Evolutionary conservation across 2,888 invertebrate species (phyloP), one percentile per base, ranked within the genome.

Genomic region (Drosophila prostipennis): DNA sequence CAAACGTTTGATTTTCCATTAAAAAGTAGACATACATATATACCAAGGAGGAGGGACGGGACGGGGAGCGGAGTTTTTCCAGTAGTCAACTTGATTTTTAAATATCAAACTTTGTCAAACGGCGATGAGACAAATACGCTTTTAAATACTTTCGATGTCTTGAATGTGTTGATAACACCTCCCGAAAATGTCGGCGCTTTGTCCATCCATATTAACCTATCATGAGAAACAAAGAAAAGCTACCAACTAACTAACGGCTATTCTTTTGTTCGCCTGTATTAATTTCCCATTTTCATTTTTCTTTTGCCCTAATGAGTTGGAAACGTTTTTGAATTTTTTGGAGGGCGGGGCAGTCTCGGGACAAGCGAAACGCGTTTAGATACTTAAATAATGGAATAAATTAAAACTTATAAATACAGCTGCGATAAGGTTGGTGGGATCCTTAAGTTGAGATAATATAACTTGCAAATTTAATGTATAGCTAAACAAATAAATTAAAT

Each of bases 101-200:
- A 60, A 79, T 71, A 79, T 32, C 64, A 29, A 39, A 37, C 51
- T 46, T 32, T 43, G 64, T 55, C 37, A 55, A 55, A 37, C 52
- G 51, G 10, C 8, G 39, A 36, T 32, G 54, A 75, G 74, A 82
- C 52, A 72, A 70, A 82, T 82, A 75, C 63, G 74, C 83, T 83
- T 76, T 86, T 85, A 85, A 83, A 81, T 74, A 74, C 55, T 51
- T 51, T 56, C 45, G 79, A 57, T 56, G 60, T 57, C 68, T 72
- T 49, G 43, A 61, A 59, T 57, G 49, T 53, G 51, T 53, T 51
- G 80, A 85, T 80, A 79, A 67, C 61, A 72, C 64, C 48, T 65
- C 23, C 16, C 19, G 5, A 6, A 45, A 42, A 45, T 40, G 65
- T 65, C 65, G 65, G 32, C 43, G 32, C 45, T 65, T 65, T 45